phyloP scores from a whole-genome alignment of 2,113 vertebrate species.

The Panthera tigris region DNA sequence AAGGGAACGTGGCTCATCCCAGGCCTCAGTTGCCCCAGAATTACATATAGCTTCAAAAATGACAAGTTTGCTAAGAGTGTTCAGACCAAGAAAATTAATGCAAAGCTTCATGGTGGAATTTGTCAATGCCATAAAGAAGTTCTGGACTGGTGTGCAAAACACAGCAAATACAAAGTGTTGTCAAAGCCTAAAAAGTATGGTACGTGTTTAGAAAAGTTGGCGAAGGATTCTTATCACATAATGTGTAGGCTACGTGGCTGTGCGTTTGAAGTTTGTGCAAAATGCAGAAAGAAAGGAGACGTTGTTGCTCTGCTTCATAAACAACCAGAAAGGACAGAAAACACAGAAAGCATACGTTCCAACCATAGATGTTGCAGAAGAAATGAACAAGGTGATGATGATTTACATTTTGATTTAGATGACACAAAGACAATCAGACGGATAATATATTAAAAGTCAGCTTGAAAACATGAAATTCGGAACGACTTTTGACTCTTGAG shows the following conservation, averaged over 20 bases:
- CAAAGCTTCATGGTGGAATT: constrained; percentile 93
- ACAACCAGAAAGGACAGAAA: constrained; percentile 73
- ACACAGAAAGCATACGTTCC: constrained; percentile 40
- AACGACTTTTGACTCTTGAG: not conserved
- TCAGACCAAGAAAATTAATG: constrained; percentile 92
- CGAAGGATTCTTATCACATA: constrained; percentile 95
- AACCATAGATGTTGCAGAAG: constrained; percentile 20
- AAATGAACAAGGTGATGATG: constrained; percentile 74
- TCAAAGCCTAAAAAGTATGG: constrained; percentile 93
- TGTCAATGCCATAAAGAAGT: constrained; percentile 94
- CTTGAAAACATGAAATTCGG: constrained; percentile 52
- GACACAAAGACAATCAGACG: constrained; percentile 57
- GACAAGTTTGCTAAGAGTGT: constrained; percentile 91
- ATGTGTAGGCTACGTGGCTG: constrained; percentile 92
- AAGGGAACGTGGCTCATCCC: constrained; percentile 88
- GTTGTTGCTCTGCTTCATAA: constrained; percentile 88
- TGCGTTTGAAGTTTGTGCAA: constrained; percentile 93
- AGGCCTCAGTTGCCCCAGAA: constrained; percentile 93
- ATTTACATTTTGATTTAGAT: constrained; percentile 77
- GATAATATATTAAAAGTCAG: constrained; percentile 50
- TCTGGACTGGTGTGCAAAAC: constrained; percentile 96
- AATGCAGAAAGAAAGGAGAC: constrained; percentile 95
- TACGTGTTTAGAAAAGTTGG: constrained; percentile 94
- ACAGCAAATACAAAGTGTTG: constrained; percentile 94
- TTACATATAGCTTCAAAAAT: constrained; percentile 86